Percentiles rank a stretch among this genome's conserved stretches.
phyloP scores from a whole-genome alignment of 2,797 vertebrate species.

The Otus scops region DNA sequence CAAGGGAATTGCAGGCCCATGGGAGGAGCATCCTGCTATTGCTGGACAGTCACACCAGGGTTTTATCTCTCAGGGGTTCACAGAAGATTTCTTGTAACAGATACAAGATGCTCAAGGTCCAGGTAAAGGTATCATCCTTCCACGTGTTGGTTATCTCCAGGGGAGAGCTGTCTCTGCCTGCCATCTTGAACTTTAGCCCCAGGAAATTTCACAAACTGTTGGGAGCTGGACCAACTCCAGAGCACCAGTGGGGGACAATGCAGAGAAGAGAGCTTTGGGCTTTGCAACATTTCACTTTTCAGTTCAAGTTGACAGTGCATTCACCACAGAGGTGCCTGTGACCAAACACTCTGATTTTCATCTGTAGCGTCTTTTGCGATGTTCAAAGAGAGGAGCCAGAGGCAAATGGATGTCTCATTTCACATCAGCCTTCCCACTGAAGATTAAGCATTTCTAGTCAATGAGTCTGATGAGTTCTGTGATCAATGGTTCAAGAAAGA shows the following conservation, averaged over 20 bases:
- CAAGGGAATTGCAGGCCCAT: background rate
- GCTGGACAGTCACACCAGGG: background rate
- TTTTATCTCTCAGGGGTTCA: background rate
- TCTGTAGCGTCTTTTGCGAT: background rate
- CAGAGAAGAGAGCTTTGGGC: background rate
- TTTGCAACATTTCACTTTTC: background rate
- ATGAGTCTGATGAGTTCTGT: background rate
- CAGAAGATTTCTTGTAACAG: background rate
- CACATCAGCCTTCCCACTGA: background rate
- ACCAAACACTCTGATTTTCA: background rate
- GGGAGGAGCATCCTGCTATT: background rate
- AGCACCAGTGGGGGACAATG: fast-evolving
- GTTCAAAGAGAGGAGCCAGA: background rate
- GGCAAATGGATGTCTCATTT: fast-evolving
- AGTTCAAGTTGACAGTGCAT: background rate
- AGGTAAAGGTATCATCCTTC: background rate
- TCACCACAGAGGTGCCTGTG: background rate
- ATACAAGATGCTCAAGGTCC: background rate
- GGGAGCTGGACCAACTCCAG: background rate
- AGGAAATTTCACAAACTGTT: background rate
- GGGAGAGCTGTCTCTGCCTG: background rate
- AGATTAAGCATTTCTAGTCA: background rate
- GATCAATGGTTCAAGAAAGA: background rate
- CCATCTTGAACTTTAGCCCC: background rate
- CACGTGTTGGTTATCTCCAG: background rate